Evolutionary conservation across 1,140 invertebrate species (phyloP), one percentile per base, ranked within the genome.

Genomic region (Argopecten irradians): DNA sequence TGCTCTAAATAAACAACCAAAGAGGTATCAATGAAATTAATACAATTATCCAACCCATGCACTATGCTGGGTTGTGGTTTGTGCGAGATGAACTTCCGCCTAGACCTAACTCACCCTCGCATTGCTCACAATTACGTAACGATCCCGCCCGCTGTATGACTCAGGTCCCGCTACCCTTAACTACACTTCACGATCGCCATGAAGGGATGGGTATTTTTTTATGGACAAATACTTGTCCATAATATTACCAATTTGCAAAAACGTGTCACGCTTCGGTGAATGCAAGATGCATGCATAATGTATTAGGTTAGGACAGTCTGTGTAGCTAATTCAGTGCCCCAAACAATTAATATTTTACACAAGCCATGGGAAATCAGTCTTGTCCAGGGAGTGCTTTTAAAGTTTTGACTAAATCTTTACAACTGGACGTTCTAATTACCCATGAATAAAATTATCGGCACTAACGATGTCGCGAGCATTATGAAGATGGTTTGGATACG

Each of bases 21-120:
- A 71, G 55, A 71, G 55, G 55, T 71, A 71, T 71, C 55, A 71
- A 71, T 71, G 55, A 71, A 71, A 71, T 71, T 71, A 71, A 71
- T 71, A 71, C 55, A 71, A 71, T 71, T 71, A 71, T 71, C 55
- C 55, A 71, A 71, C 7, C 55, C 55, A n/a, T 71, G 55, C 55
- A 71, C 22, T 28, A n/a, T 28, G 55, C 28, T 3, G 55, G 2
- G 55, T 71, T 16, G 55, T 28, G 55, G 55, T 71, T 22, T 71
- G 43, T 46, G 14, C 16, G 55, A 16, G 55, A 16, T 71, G 55
- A 71, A 71, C 55, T 71, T 71, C 55, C 55, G 55, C 28, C 55
- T n/a, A 71, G 55, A 13, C 43, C 43, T 55, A 46, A n/a, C n/a
- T 46, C 43, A 46, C 43, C 43, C 43, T 19, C 13, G 22, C 43